These are phyloP conservation scores for Trochalopteron elliotii DNA, from an alignment of 2,113 vertebrate genomes.

Conservation along the genomic window DNA sequence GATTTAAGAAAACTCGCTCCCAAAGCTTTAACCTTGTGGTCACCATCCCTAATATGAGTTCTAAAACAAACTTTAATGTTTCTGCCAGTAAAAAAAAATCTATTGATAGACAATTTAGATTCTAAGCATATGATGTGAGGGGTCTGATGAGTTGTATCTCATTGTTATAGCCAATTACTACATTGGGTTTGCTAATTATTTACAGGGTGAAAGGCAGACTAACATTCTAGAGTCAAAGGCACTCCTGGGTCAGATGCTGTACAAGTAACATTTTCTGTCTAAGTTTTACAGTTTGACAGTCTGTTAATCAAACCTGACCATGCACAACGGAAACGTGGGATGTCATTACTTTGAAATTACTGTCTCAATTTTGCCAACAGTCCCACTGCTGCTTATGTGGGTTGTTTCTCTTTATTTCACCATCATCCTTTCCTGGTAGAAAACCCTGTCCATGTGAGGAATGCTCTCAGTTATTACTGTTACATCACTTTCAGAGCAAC, in stretches of 20 bases:
- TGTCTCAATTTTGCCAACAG: conserved; percentile 46
- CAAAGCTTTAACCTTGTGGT: background rate
- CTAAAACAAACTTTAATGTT: background rate
- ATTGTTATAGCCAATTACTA: background rate
- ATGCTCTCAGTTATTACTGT: conserved; percentile 73
- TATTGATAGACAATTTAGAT: background rate
- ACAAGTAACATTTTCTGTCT: background rate
- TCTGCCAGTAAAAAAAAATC: background rate
- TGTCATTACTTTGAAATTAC: background rate
- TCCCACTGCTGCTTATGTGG: conserved; percentile 78
- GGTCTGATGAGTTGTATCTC: background rate
- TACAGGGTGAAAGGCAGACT: background rate
- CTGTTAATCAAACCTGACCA: background rate
- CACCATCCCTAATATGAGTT: background rate
- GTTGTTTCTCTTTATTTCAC: conserved; percentile 78
- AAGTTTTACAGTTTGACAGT: background rate
- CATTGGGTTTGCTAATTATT: background rate
- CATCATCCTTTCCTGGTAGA: conserved; percentile 76
- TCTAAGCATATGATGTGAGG: background rate
- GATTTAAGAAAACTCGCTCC: background rate
- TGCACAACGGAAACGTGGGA: background rate
- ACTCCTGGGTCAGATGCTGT: background rate
- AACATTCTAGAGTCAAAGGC: background rate
- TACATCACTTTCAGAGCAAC: conserved; percentile 79
- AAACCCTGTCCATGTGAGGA: conserved; percentile 75